Base-by-base conservation (phyloP, 2,113 vertebrate genomes). In the Dipodomys ordii region DNA sequence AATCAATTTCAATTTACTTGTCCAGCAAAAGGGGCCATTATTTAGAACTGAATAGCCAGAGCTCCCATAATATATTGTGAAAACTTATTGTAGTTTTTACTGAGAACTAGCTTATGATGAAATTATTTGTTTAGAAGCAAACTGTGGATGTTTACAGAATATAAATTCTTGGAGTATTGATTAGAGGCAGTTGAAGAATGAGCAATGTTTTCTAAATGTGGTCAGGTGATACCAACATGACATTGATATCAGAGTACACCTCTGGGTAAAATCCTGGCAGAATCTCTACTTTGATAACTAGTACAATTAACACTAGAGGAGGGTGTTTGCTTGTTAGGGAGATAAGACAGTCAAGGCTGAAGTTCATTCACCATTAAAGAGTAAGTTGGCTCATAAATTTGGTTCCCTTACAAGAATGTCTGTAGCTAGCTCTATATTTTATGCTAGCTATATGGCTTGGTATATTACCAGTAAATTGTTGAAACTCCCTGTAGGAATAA, bases 1-100 rank as follows among this genome's bases (percentile, higher is more conserved):
- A 98, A 98, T 98, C 98, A 98, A 98, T 98, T 98, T 98, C 98
- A 98, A 98, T 98, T 98, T 98, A 98, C 97, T 98, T 96, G 97
- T 98, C 96, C 93, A 94, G 97, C 95, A 97, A 96, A 98, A 98
- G 96, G 95, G 98, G 92, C 96, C 96, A 97, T 98, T 98, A 98
- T 98, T 98, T 98, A 98, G 98, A 97, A 97, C 96, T 96, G 97
- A 98, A 98, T 94, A 95, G 97, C 95, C 96, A 95, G 96, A 97
- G 97, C 96, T 98, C 83, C 97, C 87, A 90, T 97, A 98, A 98
- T 97, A 97, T 97, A 97, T 97, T 97, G 97, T 98, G 95, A 98
- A 98, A 98, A 98, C 90, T 96, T 98, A 98, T 94, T 97, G 97
- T 97, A 97, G 96, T 98, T 98, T 97, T 98, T 97, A 97, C 97